Base-by-base conservation (phyloP, 2,888 invertebrate species). In the Coleophora flavipennella region DNA sequence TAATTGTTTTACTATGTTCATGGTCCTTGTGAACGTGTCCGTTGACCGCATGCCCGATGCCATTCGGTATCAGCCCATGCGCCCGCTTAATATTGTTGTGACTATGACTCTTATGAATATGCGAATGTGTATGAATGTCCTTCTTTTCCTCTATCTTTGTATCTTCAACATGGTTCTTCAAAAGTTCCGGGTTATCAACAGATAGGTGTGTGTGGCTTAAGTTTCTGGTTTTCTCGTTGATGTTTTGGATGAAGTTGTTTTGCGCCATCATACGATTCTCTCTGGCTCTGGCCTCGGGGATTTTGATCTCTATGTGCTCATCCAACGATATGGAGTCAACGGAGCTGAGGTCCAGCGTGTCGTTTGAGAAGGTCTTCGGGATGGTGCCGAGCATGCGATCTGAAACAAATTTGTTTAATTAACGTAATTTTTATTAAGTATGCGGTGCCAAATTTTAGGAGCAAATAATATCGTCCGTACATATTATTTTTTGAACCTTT, bases 261-360 rank as follows among this genome's bases (percentile, higher is more conserved):
- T 84, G 77, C 0, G 84, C 84, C 76, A 86, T 77, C 1, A 81
- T 60, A 14, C 85, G 62, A 59, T 85, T 85, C 44, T 85, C 85
- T 44, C 77, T 59, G n/a, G 61, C 84, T 49, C 85, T 67, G 1
- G 84, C 58, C 53, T 75, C 87, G 49, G 62, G 91, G 77, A 74
- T 86, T 49, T 86, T 86, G 54, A 88, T 88, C 54, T 87, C 87
- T 28, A 88, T 87, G 55, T 89, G 88, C 43, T 87, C 87, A 51
- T 86, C 86, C 41, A 83, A 59, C 1, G 89, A 89, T 58, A 88
- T 86, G 39, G 89, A 89, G 51, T 89, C 89, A 36, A 89, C 84
- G 33, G 89, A 90, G 52, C 88, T 89, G 42, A 85, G 59, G 52
- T 85, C 85, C 38, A 89, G 65, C 3, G 89, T 90, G 51, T 89